Conservation (phyloP, 2,888 invertebrate species). For the Cenopis cana region DNA sequence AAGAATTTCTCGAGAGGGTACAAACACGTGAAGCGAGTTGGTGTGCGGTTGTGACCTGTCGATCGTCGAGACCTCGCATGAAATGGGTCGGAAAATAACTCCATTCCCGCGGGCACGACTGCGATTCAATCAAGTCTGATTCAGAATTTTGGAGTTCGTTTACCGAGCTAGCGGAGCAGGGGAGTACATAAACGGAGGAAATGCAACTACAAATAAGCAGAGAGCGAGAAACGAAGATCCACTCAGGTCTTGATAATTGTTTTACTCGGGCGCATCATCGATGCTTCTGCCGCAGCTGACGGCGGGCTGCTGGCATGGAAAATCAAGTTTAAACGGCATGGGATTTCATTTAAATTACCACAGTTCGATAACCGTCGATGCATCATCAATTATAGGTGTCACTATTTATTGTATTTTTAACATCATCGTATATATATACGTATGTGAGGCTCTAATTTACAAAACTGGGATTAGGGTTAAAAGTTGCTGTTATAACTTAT, state of each 20-base stretch:
- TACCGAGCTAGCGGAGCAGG: conserved; percentile 61
- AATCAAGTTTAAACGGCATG: conserved; percentile 46
- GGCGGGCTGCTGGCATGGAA: conserved; percentile 33
- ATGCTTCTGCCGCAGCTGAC: conserved; percentile 34
- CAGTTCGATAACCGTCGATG: conserved; percentile 24
- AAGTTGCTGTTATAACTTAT: not conserved
- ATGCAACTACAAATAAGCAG: conserved; percentile 56
- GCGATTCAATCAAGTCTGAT: conserved; percentile 83
- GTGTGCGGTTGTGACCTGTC: conserved; percentile 62
- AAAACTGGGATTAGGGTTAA: not conserved
- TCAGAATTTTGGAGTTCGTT: conserved; percentile 83
- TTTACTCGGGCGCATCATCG: conserved; percentile 34
- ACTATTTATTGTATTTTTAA: not conserved
- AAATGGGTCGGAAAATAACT: conserved; percentile 83
- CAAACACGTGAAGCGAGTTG: conserved; percentile 67
- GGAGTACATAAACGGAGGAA: conserved; percentile 64
- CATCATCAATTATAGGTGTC: conserved; percentile 15
- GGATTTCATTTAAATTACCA: conserved; percentile 47
- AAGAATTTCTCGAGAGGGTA: conserved; percentile 78
- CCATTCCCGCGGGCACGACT: conserved; percentile 77
- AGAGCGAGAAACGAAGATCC: conserved; percentile 45
- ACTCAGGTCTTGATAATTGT: conserved; percentile 40
- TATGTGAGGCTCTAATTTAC: not conserved
- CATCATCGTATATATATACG: no score
- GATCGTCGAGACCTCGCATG: conserved; percentile 63